phyloP scores from a whole-genome alignment of 2,888 invertebrate species.

The Spicauda simplicius region DNA sequence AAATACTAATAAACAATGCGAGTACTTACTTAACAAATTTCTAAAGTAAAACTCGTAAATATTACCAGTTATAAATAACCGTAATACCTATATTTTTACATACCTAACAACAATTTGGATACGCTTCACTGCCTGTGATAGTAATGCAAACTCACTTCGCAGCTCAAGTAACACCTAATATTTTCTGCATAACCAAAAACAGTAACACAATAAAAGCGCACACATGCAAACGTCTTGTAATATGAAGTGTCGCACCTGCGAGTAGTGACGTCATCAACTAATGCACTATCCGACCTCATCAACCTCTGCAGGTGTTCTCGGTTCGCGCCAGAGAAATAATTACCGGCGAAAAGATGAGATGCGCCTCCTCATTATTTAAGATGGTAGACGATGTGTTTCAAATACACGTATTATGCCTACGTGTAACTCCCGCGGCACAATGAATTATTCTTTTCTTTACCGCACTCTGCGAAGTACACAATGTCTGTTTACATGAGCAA shows the following conservation, averaged over 20 bases:
- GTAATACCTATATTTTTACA: too few species aligned
- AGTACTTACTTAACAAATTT: too few species aligned
- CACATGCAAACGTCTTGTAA: neutral
- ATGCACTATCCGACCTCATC: constrained; percentile 75
- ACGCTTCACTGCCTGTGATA: too few species aligned
- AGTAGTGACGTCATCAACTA: constrained; percentile 74
- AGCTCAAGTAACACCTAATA: too few species aligned
- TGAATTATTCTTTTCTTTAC: constrained; percentile 37
- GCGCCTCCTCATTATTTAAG: constrained; percentile 71
- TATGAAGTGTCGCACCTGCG: constrained; percentile 3
- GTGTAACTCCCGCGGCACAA: constrained; percentile 27
- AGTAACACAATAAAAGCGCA: neutral
- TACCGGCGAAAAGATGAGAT: constrained; percentile 70
- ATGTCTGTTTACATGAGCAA: constrained; percentile 22
- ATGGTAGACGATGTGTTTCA: constrained; percentile 60
- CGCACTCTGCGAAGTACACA: constrained; percentile 27
- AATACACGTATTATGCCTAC: constrained; percentile 30
- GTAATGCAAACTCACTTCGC: too few species aligned
- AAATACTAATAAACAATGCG: too few species aligned
- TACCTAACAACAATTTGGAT: too few species aligned
- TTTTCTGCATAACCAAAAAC: neutral
- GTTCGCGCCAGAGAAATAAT: constrained; percentile 60
- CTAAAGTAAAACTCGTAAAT: too few species aligned
- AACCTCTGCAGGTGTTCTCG: constrained; percentile 46
- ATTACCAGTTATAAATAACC: too few species aligned